Evolutionary conservation across 2,888 invertebrate genomes (phyloP), one percentile per base, ranked within the genome.

Genomic region (Lithosia quadra): DNA sequence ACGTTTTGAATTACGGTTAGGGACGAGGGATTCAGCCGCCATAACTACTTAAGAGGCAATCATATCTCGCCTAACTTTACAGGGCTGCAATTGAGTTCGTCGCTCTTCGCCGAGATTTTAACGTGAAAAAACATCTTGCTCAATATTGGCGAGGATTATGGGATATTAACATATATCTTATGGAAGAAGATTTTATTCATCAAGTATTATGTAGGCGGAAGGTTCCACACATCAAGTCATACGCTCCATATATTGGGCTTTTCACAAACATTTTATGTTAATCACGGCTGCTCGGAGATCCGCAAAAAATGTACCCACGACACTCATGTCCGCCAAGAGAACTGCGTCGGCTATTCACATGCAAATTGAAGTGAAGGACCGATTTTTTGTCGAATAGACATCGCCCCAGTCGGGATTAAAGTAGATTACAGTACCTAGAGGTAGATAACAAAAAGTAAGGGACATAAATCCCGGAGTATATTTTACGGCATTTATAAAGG

Each of bases 211-310:
- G 69, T 73, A 79, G 69, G 78, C 74, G 69, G 72, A 65, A 66
- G 71, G 81, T 77, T 84, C 79, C 76, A 75, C 81, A 79, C 82
- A 86, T 87, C 84, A 83, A 84, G 86, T 80, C 84, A 83, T 86
- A 82, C 70, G 76, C 79, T 75, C 78, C 78, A 78, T 81, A 84
- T 85, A 86, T 87, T 84, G 83, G 83, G 83, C 81, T 81, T 86
- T 80, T 81, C 84, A 82, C 86, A 88, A 88, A 88, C 89, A 87
- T 89, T 90, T 91, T 90, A 91, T 91, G 91, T 86, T 90, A 91
- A 91, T 90, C 87, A 79, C 82, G 84, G 83, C 80, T 84, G 80
- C 80, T 81, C 39, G 78, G 81, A 73, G 77, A 77, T 79, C 80
- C 83, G 82, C 85, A 88, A 88, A 86, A 90, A 90, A 87, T 82